A percentile compares a stretch with the other conserved stretches of the same genome.
These are phyloP conservation scores for Hemibagrus wyckioides DNA, from an alignment of 2,113 vertebrate genomes.

Conservation along the genomic window DNA sequence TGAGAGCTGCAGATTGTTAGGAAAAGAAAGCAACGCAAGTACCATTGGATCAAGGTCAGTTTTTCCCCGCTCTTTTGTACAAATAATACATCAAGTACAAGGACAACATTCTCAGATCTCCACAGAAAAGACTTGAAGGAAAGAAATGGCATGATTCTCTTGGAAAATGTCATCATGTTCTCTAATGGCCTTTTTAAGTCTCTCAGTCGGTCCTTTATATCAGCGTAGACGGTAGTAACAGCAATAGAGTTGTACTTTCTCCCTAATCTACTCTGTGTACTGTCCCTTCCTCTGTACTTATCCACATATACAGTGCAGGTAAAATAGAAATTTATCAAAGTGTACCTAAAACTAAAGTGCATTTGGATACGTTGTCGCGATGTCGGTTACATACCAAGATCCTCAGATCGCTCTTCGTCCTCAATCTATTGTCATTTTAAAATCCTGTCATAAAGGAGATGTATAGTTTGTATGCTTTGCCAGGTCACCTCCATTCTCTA, in stretches of 20 bases:
- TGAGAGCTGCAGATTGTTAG: conserved; percentile 16
- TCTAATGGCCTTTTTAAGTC: conserved; percentile 14
- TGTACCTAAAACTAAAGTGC: neutral
- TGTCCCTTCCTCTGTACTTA: neutral
- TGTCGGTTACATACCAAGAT: neutral
- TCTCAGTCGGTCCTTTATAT: neutral
- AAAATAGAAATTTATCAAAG: neutral
- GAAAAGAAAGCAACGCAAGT: conserved; percentile 14
- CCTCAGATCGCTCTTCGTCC: neutral
- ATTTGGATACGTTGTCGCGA: neutral
- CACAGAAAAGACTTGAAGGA: conserved; percentile 11
- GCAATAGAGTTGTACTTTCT: neutral
- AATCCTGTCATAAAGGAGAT: neutral
- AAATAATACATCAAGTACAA: conserved; percentile 19
- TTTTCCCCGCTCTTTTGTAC: neutral
- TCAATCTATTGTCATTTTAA: neutral
- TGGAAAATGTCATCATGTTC: conserved; percentile 15
- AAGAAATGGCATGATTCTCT: conserved; percentile 26
- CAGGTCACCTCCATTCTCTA: neutral
- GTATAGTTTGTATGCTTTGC: neutral
- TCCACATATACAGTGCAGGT: neutral
- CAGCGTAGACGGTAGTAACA: neutral
- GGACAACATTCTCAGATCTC: neutral
- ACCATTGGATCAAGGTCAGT: conserved; percentile 13
- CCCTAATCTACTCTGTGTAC: neutral